These are phyloP conservation scores for Nemotelus pantherinus DNA, from an alignment of 2,888 invertebrate species.

Conservation along the genomic window DNA sequence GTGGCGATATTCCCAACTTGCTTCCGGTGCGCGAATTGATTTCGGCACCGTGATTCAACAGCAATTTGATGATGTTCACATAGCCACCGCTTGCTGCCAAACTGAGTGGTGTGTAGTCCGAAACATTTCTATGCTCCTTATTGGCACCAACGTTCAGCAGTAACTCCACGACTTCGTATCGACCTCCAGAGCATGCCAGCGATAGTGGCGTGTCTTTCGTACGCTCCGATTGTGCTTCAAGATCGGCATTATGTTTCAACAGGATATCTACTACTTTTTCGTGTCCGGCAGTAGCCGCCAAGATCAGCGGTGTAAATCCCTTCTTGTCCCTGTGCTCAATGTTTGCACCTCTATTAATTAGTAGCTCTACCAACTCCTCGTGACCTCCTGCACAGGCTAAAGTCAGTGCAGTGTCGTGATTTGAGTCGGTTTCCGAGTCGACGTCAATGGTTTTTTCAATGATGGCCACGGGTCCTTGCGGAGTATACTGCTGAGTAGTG, in stretches of 20 bases:
- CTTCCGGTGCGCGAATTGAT: constrained; percentile 98
- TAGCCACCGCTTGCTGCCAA: constrained; percentile 98
- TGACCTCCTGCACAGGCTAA: constrained; percentile 97
- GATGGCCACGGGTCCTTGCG: constrained; percentile 63
- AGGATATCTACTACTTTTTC: constrained; percentile 90
- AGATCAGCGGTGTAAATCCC: constrained; percentile 96
- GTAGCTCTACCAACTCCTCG: constrained; percentile 91
- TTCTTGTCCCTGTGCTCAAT: constrained; percentile 99
- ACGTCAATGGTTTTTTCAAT: constrained; percentile 87
- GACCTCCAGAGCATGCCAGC: constrained; percentile 95
- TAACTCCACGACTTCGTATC: constrained; percentile 95
- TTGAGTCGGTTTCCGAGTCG: constrained; percentile 97
- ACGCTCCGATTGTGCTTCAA: constrained; percentile 98
- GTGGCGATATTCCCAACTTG: constrained; percentile 96
- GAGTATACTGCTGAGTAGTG: constrained; percentile 57
- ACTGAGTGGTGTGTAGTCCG: constrained; percentile 98
- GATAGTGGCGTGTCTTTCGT: constrained; percentile 99
- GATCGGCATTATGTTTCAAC: constrained; percentile 92
- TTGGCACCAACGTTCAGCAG: constrained; percentile 90
- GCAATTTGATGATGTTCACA: constrained; percentile 95
- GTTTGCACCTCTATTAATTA: constrained; percentile 91
- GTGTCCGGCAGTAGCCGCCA: constrained; percentile 97
- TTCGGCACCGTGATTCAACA: constrained; percentile 94
- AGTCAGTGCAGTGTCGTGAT: constrained; percentile 98
- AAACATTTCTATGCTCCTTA: constrained; percentile 98